Percentiles rank a stretch among this genome's conserved stretches.
These are phyloP conservation scores for Megastigmus dorsalis DNA, from an alignment of 2,888 invertebrate genomes.

Conservation along the genomic window DNA sequence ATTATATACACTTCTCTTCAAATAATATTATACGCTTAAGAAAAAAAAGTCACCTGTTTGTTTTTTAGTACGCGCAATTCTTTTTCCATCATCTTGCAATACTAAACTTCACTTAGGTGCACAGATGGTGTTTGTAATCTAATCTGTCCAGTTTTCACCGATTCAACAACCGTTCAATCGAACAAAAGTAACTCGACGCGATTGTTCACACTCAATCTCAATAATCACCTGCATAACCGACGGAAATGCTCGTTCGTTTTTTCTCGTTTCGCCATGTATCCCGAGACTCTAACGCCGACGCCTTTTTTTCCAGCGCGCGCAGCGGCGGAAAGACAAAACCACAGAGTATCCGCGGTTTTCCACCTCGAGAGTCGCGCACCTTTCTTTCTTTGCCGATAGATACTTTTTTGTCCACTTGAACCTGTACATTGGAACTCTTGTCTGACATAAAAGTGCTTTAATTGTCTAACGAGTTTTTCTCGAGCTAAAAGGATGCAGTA, in stretches of 20 bases:
- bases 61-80: not conserved
- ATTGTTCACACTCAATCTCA: constrained; percentile 3
- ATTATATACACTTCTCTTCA: too few species aligned
- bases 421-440: too few species aligned
- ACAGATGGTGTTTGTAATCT: not conserved
- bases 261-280: not conserved
- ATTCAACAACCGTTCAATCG: constrained; percentile 2
- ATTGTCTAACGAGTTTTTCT: too few species aligned
- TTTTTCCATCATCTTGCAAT: not conserved
- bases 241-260: constrained; percentile 2
- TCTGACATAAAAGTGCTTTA: too few species aligned
- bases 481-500: too few species aligned
- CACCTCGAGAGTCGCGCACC: not conserved
- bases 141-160: constrained; percentile 15
- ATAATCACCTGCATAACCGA: constrained; percentile 24
- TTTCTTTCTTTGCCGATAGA: too few species aligned
- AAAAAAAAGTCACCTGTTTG: not conserved
- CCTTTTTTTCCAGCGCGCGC: not conserved
- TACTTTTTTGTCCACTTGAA: too few species aligned
- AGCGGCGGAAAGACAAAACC: constrained; percentile 6
- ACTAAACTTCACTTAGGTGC: not conserved
- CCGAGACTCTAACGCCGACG: not conserved
- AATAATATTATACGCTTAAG: not conserved
- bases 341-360: constrained; percentile 23
- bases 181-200: too few species aligned